phyloP scores from a whole-genome alignment of 2,113 vertebrate species.

The Eubucco bourcierii region DNA sequence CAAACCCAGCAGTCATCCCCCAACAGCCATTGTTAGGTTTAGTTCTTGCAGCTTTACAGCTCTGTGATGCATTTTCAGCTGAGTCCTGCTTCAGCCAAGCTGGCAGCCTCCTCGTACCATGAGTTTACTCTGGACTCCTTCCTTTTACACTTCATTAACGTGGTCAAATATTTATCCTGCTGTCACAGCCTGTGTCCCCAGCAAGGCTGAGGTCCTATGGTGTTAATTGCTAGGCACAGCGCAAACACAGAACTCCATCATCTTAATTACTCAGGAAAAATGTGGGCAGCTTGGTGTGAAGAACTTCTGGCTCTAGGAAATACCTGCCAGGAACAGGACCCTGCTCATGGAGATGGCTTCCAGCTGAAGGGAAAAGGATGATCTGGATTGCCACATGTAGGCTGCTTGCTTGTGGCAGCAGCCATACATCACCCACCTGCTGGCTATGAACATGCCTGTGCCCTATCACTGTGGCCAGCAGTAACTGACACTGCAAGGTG shows the following conservation, averaged over 20 bases:
- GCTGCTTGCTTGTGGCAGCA: background rate
- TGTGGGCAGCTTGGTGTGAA: background rate
- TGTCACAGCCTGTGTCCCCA: background rate
- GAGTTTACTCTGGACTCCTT: background rate
- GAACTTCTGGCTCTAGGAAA: background rate
- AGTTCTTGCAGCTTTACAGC: background rate
- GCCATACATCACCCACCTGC: background rate
- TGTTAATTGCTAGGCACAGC: background rate
- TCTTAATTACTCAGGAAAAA: background rate
- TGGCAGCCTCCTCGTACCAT: background rate
- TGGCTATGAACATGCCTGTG: background rate
- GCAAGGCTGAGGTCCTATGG: background rate
- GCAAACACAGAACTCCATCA: background rate
- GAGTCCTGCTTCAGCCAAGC: background rate
- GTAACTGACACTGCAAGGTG: background rate
- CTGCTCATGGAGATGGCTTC: background rate
- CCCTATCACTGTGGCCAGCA: background rate
- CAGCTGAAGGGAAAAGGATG: background rate
- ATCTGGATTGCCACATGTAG: background rate
- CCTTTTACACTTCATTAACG: slow-evolving; percentile 33
- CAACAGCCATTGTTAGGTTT: slow-evolving; percentile 4
- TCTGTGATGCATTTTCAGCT: background rate
- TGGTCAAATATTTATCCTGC: slow-evolving; percentile 50
- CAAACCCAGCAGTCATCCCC: background rate
- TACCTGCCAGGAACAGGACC: background rate